These are phyloP conservation scores for Dicrostonyx torquatus DNA, from an alignment of 2,797 vertebrate species.

Conservation along the genomic window DNA sequence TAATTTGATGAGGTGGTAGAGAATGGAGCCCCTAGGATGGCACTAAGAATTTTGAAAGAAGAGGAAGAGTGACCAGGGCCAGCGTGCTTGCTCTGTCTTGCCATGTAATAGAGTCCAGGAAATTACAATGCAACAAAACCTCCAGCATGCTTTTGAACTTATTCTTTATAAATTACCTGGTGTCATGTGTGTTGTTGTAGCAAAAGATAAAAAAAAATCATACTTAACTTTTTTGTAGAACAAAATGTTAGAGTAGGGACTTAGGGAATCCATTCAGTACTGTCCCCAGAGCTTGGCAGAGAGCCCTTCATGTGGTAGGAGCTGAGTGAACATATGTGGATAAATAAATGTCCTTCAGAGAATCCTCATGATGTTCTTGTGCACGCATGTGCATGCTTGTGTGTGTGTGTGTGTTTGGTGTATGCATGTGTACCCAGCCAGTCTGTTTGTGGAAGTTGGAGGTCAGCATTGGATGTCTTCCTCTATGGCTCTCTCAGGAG, in stretches of 20 bases:
- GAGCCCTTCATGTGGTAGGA: neutral
- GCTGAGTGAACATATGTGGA: neutral
- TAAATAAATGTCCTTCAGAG: neutral
- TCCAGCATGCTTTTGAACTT: neutral
- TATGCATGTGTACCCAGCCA: neutral
- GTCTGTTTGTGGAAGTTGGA: neutral
- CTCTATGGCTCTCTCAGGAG: neutral
- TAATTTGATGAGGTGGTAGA: neutral
- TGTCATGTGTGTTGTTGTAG: neutral
- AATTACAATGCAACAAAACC: no score
- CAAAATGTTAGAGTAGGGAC: neutral
- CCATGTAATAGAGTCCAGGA: neutral
- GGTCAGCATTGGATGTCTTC: neutral
- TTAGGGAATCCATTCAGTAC: neutral
- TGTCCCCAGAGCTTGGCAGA: neutral
- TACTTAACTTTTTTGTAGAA: constrained; percentile 1
- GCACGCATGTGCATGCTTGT: neutral
- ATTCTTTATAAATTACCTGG: neutral
- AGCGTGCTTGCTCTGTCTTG: neutral
- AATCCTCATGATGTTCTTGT: neutral
- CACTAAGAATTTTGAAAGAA: neutral
- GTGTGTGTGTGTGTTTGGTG: neutral
- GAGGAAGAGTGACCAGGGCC: neutral
- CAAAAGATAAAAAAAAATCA: neutral
- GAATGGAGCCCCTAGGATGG: neutral